These are phyloP conservation scores for Fulmarus glacialis DNA, from an alignment of 2,113 vertebrate species.

Conservation along the genomic window DNA sequence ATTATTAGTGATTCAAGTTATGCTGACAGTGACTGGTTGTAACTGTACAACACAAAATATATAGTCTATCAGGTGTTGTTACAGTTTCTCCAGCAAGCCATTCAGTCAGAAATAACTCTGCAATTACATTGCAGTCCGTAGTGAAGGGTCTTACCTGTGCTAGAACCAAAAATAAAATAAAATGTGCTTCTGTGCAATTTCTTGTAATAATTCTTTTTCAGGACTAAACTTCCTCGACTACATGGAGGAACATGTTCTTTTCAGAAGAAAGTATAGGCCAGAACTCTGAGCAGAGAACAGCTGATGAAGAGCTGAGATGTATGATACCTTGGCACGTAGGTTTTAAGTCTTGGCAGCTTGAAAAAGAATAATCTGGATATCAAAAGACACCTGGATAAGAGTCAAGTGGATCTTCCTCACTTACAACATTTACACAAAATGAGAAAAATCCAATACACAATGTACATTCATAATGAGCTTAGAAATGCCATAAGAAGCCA, in stretches of 20 bases:
- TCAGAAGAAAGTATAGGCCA: not conserved
- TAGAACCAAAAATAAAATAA: not conserved
- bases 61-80: not conserved
- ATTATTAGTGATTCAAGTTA: not conserved
- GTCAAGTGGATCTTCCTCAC: not conserved
- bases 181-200: not conserved
- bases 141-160: not conserved
- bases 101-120: not conserved
- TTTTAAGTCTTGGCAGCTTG: not conserved
- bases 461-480: not conserved
- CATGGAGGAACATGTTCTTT: not conserved
- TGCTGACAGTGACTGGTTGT: not conserved
- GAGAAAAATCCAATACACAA: not conserved
- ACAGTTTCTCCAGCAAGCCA: not conserved
- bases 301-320: not conserved
- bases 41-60: not conserved
- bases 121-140: not conserved
- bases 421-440: not conserved
- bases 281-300: not conserved
- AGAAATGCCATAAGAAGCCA: not conserved
- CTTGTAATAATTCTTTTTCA: not conserved
- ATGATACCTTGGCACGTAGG: not conserved
- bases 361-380: not conserved
- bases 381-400: not conserved
- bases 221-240: not conserved